Evolutionary conservation across 2,888 invertebrate species (phyloP).

Genomic region (Axea sp.): DNA sequence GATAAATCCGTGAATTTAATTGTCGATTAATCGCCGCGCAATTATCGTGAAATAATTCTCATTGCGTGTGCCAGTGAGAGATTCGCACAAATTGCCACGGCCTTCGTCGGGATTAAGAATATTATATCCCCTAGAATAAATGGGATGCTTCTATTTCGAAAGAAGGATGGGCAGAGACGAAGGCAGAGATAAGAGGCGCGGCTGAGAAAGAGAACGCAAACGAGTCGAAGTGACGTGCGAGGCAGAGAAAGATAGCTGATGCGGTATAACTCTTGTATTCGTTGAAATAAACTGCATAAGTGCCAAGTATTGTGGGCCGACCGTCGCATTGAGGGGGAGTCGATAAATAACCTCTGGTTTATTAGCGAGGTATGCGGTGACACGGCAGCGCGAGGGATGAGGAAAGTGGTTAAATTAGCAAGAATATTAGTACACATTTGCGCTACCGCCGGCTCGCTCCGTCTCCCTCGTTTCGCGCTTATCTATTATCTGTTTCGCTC

Average conservation of each 20-base stretch:
- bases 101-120: conserved; percentile 63
- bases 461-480: conserved; percentile 50
- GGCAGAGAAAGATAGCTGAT: conserved; percentile 60
- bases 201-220: conserved; percentile 10
- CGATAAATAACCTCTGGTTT: conserved; percentile 79
- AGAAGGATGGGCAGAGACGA: conserved; percentile 11
- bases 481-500: conserved; percentile 62
- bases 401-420: conserved; percentile 76
- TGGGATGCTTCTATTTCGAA: conserved; percentile 63
- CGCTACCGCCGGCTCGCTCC: conserved; percentile 55
- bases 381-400: conserved; percentile 62
- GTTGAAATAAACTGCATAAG: conserved; percentile 74
- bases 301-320: conserved; percentile 68
- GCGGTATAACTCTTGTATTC: conserved; percentile 62
- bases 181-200: conserved; percentile 3
- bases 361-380: conserved; percentile 73
- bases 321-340: conserved; percentile 64
- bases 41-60: conserved; percentile 67
- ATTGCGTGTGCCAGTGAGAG: conserved; percentile 65
- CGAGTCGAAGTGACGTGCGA: conserved; percentile 27
- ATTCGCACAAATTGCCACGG: conserved; percentile 66
- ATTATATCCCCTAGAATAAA: conserved; percentile 69
- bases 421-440: conserved; percentile 77
- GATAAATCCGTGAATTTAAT: conserved; percentile 33
- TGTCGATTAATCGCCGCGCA: conserved; percentile 43